Evolutionary conservation across 2,888 invertebrate genomes (phyloP).

Genomic region (Stegophylla sp.): DNA sequence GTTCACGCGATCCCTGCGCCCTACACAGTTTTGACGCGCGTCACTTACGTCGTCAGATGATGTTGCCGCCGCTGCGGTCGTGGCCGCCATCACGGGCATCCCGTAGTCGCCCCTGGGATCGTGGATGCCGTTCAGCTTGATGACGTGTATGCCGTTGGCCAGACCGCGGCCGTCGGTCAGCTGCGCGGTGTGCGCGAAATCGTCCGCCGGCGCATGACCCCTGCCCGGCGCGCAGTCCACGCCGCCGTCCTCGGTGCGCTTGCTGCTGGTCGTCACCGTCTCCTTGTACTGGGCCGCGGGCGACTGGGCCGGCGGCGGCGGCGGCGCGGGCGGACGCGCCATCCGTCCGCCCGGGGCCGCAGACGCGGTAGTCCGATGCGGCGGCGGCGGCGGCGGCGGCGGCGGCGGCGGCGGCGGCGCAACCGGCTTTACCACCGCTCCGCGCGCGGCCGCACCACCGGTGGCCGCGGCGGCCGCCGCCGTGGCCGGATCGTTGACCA

Average conservation of each 20-base stretch:
- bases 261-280: slow-evolving; percentile 53
- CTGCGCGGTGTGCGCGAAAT: slow-evolving; percentile 43
- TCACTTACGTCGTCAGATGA: slow-evolving; percentile 43
- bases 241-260: slow-evolving; percentile 54
- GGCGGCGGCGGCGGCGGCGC: not conserved
- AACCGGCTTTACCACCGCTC: not conserved
- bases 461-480: slow-evolving; percentile 38
- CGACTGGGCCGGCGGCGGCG: slow-evolving; percentile 47
- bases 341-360: too few species aligned
- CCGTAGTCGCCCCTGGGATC: slow-evolving; percentile 46
- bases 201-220: not conserved
- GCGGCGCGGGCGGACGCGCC: too few species aligned
- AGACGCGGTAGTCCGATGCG: not conserved
- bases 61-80: not conserved
- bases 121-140: slow-evolving; percentile 54
- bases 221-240: slow-evolving; percentile 15
- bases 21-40: not conserved
- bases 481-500: slow-evolving; percentile 29
- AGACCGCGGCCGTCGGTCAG: slow-evolving; percentile 44
- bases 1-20: too few species aligned
- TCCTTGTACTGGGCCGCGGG: slow-evolving; percentile 37
- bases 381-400: not conserved
- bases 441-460: slow-evolving; percentile 48
- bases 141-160: slow-evolving; percentile 55
- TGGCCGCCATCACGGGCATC: slow-evolving; percentile 30